Percentiles rank a stretch among this genome's conserved stretches.
Evolutionary conservation across 1,140 invertebrate genomes (phyloP).

Genomic region (Pseudomyrmex sp.): DNA sequence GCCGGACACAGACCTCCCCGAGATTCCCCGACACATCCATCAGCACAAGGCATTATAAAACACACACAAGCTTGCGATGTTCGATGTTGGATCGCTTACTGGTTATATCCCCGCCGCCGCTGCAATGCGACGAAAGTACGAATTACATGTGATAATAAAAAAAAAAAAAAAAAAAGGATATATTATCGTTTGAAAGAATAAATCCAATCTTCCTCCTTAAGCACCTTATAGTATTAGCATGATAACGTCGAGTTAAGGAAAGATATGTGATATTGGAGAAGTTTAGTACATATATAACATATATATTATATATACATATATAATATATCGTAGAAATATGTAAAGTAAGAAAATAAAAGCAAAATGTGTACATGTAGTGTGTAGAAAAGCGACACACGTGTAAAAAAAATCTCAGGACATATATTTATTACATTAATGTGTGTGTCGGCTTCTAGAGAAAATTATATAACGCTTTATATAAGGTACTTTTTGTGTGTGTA

Average conservation of each 20-base stretch:
- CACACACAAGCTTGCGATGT: constrained; percentile 82
- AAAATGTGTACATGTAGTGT: constrained; percentile 1
- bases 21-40: constrained; percentile 79
- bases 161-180: constrained; percentile 44
- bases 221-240: constrained; percentile 47
- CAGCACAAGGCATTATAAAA: constrained; percentile 79
- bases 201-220: constrained; percentile 7
- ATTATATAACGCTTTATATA: background rate
- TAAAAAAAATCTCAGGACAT: constrained; percentile 10
- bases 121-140: constrained; percentile 60
- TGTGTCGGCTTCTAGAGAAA: background rate
- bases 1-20: constrained; percentile 79
- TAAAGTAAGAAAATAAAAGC: background rate
- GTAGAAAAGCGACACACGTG: background rate
- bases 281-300: constrained; percentile 12
- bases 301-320: background rate
- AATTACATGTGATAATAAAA: constrained; percentile 44
- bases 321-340: constrained; percentile 1
- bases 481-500: too few relatives aligned
- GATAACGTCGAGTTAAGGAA: constrained; percentile 40
- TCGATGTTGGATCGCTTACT: constrained; percentile 82
- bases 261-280: background rate
- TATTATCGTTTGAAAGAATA: constrained; percentile 17
- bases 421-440: constrained; percentile 10
- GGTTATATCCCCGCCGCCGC: constrained; percentile 67